Percentiles rank a stretch among this genome's conserved stretches.
These are phyloP conservation scores for Hyles euphorbiae DNA, from an alignment of 1,140 invertebrate genomes.

Conservation along the genomic window DNA sequence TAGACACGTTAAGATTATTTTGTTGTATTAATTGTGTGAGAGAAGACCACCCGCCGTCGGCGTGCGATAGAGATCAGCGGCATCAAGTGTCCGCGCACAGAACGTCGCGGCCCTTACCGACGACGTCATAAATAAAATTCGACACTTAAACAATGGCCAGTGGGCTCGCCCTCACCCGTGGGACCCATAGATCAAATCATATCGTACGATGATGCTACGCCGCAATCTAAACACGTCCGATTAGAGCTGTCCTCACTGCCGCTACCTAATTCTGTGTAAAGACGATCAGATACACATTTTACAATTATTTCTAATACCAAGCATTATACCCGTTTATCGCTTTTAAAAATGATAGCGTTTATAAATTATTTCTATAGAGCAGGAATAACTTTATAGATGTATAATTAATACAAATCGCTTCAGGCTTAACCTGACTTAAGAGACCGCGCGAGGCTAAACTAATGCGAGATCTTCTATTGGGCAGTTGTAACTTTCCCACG, in stretches of 20 bases:
- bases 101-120: slow-evolving; percentile 30
- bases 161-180: slow-evolving; percentile 24
- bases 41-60: slow-evolving; percentile 45
- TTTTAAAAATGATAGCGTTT: not conserved
- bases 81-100: slow-evolving; percentile 50
- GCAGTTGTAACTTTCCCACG: slow-evolving; percentile 53
- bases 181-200: slow-evolving; percentile 43
- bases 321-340: no score
- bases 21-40: slow-evolving; percentile 2
- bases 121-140: slow-evolving; percentile 60
- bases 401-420: slow-evolving; percentile 55
- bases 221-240: slow-evolving; percentile 37
- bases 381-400: slow-evolving; percentile 27
- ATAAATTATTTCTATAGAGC: slow-evolving; percentile 6
- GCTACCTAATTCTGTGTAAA: no score
- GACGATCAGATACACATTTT: no score
- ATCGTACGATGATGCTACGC: slow-evolving; percentile 22
- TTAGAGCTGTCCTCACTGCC: slow-evolving; percentile 22
- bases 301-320: no score
- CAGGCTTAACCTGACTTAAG: slow-evolving; percentile 45
- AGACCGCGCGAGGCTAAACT: slow-evolving; percentile 43
- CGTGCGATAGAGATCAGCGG: slow-evolving; percentile 46
- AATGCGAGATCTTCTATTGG: slow-evolving; percentile 43
- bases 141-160: slow-evolving; percentile 56
- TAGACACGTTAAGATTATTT: no score